Evolutionary conservation across 2,888 invertebrate species (phyloP).

Genomic region (Spicauda simplicius): DNA sequence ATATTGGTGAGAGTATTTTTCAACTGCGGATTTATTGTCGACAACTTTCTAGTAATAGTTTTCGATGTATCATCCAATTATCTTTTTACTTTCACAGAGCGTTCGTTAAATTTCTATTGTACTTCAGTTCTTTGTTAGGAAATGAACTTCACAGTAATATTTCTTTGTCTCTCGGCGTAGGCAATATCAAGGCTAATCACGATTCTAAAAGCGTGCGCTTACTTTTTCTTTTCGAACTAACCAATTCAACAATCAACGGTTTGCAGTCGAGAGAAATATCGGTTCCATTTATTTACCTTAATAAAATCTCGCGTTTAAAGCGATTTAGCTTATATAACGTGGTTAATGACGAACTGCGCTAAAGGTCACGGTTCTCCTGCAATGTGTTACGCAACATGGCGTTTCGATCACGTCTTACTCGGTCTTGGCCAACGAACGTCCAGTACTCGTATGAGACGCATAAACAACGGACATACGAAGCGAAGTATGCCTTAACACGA

Average conservation of each 20-base stretch:
- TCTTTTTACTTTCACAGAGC: constrained; percentile 2
- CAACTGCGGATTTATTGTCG: constrained; percentile 18
- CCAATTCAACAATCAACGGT: constrained; percentile 23
- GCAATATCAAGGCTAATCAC: constrained; percentile 19
- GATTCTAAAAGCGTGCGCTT: constrained; percentile 15
- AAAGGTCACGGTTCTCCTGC: constrained; percentile 34
- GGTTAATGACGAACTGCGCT: constrained; percentile 23
- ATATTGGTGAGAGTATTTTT: constrained; percentile 32
- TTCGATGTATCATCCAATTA: constrained; percentile 9
- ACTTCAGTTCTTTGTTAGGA: constrained; percentile 3
- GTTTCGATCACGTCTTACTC: constrained; percentile 31
- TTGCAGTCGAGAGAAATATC: constrained; percentile 18
- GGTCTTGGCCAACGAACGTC: constrained; percentile 31
- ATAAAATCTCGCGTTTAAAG: constrained; percentile 20
- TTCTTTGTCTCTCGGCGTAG: constrained; percentile 17
- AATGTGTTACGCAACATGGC: constrained; percentile 24
- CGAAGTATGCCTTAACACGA: constrained; percentile 1
- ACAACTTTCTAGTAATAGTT: constrained; percentile 8
- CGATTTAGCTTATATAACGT: constrained; percentile 18
- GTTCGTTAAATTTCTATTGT: constrained; percentile 9
- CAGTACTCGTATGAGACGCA: constrained; percentile 12
- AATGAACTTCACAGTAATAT: not conserved
- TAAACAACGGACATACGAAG: not conserved
- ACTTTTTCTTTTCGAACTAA: constrained; percentile 23
- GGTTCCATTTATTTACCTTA: constrained; percentile 30